Evolutionary conservation across 2,113 vertebrate species (phyloP).

Genomic region (Rhea pennata): DNA sequence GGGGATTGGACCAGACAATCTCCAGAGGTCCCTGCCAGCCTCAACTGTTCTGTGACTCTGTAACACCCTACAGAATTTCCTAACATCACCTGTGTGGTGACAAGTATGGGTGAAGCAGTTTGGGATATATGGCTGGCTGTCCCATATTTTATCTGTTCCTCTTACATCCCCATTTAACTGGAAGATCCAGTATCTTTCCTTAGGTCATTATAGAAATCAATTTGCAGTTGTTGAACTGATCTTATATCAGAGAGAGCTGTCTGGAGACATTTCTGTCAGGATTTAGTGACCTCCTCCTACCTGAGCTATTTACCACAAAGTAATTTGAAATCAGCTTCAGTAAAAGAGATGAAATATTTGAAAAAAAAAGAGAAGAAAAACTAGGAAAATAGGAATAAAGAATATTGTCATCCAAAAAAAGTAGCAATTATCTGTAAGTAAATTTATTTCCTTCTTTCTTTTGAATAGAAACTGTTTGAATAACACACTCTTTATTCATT

Average conservation of each 20-base stretch:
- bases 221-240: background rate
- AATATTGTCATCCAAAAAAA: background rate
- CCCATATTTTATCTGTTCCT: background rate
- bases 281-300: background rate
- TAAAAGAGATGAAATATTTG: background rate
- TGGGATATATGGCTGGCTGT: accelerated
- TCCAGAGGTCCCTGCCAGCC: background rate
- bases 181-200: background rate
- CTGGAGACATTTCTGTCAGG: background rate
- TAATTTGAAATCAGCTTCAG: background rate
- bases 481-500: background rate
- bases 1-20: background rate
- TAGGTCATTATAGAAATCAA: background rate
- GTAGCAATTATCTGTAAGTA: background rate
- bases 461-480: background rate
- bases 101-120: background rate
- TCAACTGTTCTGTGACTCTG: background rate
- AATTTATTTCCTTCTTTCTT: background rate
- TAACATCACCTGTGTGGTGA: background rate
- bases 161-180: background rate
- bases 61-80: background rate
- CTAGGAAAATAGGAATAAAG: background rate
- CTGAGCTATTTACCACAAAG: background rate
- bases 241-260: background rate
- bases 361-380: background rate